Conservation (phyloP, 2,797 vertebrate genomes). For the Syncerus caffer region DNA sequence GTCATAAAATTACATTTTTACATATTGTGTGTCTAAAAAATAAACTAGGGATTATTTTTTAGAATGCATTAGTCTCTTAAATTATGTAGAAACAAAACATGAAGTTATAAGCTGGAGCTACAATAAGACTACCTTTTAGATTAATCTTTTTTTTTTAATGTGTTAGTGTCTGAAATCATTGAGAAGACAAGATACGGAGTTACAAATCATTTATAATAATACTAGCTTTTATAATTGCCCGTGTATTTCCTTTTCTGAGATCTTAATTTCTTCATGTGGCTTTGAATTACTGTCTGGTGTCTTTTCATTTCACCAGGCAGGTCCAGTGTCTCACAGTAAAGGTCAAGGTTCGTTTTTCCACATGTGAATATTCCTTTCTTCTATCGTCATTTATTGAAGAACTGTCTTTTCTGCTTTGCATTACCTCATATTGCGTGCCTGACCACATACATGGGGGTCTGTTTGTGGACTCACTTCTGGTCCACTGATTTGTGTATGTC, state of each 20-base stretch:
- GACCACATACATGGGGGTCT: background rate
- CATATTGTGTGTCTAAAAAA: background rate
- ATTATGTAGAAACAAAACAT: background rate
- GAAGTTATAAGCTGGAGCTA: background rate
- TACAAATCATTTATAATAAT: background rate
- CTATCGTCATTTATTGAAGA: background rate
- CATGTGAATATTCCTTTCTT: background rate
- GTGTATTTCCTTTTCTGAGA: background rate
- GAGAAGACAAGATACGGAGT: background rate
- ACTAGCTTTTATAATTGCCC: background rate
- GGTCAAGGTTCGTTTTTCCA: background rate
- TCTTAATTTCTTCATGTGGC: background rate
- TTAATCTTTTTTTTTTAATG: background rate
- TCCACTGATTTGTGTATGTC: background rate
- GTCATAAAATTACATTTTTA: background rate
- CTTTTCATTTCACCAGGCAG: background rate
- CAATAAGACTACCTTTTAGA: background rate
- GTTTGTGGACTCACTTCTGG: background rate
- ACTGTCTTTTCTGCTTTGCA: background rate
- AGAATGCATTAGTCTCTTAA: background rate
- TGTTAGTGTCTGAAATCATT: background rate
- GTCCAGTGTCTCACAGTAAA: no score
- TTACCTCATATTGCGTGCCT: background rate
- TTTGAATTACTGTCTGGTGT: background rate
- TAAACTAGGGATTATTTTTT: background rate